phyloP scores from a whole-genome alignment of 2,797 vertebrate species.

The Apogon talboti region DNA sequence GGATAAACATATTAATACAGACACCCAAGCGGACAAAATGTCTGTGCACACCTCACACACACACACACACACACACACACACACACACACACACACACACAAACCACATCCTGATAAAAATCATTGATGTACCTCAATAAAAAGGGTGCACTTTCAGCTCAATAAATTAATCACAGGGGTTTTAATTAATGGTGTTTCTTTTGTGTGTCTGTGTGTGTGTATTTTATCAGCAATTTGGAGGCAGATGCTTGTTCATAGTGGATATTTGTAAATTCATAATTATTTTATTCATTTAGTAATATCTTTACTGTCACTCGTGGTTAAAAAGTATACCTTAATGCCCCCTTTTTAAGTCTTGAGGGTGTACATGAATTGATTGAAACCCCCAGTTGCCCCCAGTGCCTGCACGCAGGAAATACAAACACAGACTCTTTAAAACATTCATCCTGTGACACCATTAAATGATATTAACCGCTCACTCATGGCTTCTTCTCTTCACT shows the following conservation, averaged over 20 bases:
- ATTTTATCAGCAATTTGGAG: conserved; percentile 29
- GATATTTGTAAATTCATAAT: conserved; percentile 61
- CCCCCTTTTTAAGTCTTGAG: conserved; percentile 60
- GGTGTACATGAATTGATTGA: conserved; percentile 63
- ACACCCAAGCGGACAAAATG: too few species aligned
- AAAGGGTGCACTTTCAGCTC: conserved; percentile 95
- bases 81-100: conserved; percentile 26
- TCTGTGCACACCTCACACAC: neutral
- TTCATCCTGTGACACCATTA: conserved; percentile 49
- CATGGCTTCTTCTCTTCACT: conserved; percentile 49
- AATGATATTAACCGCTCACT: conserved; percentile 57
- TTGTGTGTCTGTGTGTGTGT: neutral
- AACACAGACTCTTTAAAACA: conserved; percentile 43
- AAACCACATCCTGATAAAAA: conserved; percentile 90
- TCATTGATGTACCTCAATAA: conserved; percentile 95
- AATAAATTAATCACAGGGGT: conserved; percentile 99
- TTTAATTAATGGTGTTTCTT: conserved; percentile 95
- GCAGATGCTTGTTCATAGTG: conserved; percentile 64
- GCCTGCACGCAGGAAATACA: conserved; percentile 64
- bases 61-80: neutral
- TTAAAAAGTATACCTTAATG: too few species aligned
- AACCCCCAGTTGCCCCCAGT: conserved; percentile 54
- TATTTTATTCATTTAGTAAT: too few species aligned
- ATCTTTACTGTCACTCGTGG: too few species aligned
- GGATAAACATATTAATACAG: neutral